These are phyloP conservation scores for Rissa tridactyla DNA, from an alignment of 2,113 vertebrate genomes.

Conservation along the genomic window DNA sequence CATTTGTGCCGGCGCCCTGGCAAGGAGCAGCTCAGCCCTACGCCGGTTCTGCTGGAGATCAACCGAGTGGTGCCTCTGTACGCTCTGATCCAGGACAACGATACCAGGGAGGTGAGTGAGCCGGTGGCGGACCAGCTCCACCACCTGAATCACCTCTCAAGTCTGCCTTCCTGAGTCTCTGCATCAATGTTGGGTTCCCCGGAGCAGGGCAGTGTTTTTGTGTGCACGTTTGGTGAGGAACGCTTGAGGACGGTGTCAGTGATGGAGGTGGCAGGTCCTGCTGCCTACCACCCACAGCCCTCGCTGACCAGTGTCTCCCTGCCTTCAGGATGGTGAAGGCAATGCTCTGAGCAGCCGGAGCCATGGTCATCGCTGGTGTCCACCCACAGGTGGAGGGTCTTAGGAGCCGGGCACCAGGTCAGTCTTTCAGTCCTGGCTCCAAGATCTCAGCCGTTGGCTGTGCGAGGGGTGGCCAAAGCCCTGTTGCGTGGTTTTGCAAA, in stretches of 20 bases:
- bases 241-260: neutral
- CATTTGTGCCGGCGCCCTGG: conserved; percentile 89
- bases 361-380: neutral
- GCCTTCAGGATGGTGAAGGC: neutral
- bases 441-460: accelerated
- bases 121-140: neutral
- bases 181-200: neutral
- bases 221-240: neutral
- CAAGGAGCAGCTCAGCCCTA: conserved; percentile 89
- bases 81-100: conserved; percentile 91
- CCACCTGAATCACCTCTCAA: neutral
- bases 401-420: neutral
- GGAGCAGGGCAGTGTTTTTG: accelerated
- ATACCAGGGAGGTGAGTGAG: conserved; percentile 90
- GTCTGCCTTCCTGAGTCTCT: neutral
- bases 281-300: neutral
- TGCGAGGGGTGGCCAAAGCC: neutral
- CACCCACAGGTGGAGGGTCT: neutral
- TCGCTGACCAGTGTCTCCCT: neutral
- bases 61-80: conserved; percentile 90
- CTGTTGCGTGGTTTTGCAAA: neutral
- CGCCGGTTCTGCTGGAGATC: conserved; percentile 91
- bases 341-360: accelerated
- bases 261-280: neutral
- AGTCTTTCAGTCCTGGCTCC: neutral